Base-by-base conservation (phyloP, 2,113 vertebrate genomes). In the Cyrtonyx montezumae region DNA sequence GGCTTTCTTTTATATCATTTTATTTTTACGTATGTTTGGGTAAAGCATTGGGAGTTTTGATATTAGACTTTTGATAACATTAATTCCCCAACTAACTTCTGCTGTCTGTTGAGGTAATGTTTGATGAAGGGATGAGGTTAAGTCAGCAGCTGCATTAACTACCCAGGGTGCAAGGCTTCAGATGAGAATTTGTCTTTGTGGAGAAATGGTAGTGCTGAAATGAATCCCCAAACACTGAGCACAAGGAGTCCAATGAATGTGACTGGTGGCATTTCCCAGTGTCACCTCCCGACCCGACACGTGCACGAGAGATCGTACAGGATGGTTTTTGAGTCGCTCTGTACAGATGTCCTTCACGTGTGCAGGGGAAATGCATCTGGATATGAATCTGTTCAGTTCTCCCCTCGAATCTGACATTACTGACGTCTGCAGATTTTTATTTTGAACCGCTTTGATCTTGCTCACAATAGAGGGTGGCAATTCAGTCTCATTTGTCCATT, bases 41-140 rank as follows among this genome's bases (percentile, higher is more conserved):
- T 28, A 28, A 79, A 93, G 90, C 8, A 43, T 55, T 26, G 68
- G 88, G 92, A 92, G 84, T 92, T 89, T 96, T 76, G 84, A 79
- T 13, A 2, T 62, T 78, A 15, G 20, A 21, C 28, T 77, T 70
- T 53, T 75, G 80, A 82, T 78, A 79, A 42, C n/a, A 53, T 79
- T 56, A 13, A 80, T 92, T 90, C 68, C 51, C 49, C 28, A 37
- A 37, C 37, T 37, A 13, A 1, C 62, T 84, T 77, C 66, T 69
- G 74, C 28, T 32, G 1, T 16, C 48, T 45, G 2, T 25, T 56
- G 65, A 30, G 70, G 63, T 49, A 34, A 23, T 3, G 74, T 56
- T 53, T 13, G 71, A n/a, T 10, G 56, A 37, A 70, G 75, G 71
- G 74, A 42, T 53, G 87, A 69, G 79, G 62, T 91, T 56, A 69